These are phyloP conservation scores for Gonioctena quinquepunctata DNA, from an alignment of 1,140 invertebrate species.

Conservation along the genomic window DNA sequence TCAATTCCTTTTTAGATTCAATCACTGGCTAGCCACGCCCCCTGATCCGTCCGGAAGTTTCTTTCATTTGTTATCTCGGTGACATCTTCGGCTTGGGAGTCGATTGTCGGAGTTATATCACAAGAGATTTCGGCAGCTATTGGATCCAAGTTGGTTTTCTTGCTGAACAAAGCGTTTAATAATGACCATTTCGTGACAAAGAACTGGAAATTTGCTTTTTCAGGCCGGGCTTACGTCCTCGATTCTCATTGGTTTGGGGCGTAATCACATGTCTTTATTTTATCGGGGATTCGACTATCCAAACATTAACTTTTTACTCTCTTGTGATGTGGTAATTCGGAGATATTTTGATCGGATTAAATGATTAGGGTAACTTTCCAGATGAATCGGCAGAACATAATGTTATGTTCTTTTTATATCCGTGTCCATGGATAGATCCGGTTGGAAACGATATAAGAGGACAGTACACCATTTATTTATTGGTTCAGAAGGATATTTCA, in stretches of 20 bases:
- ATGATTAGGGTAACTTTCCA: neutral
- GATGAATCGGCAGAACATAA: neutral
- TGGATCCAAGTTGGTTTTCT: slow-evolving; percentile 45
- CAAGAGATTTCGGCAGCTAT: slow-evolving; percentile 50
- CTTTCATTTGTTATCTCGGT: slow-evolving; percentile 24
- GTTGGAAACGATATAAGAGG: no score
- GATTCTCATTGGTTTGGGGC: slow-evolving; percentile 16
- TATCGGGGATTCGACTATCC: neutral
- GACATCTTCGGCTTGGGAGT: slow-evolving; percentile 14
- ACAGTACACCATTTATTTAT: no score
- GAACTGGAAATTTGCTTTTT: slow-evolving; percentile 21
- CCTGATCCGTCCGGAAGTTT: slow-evolving; percentile 5
- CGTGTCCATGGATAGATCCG: no score
- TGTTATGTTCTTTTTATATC: no score
- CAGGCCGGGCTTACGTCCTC: neutral
- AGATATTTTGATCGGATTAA: slow-evolving; percentile 5
- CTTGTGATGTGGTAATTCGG: slow-evolving; percentile 4
- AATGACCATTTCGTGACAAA: slow-evolving; percentile 39
- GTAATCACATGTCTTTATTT: slow-evolving; percentile 12
- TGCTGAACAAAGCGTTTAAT: slow-evolving; percentile 53
- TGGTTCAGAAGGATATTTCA: no score
- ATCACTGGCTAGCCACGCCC: slow-evolving; percentile 9
- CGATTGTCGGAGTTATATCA: slow-evolving; percentile 42
- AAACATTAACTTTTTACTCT: slow-evolving; percentile 16
- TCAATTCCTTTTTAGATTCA: slow-evolving; percentile 22